These are phyloP conservation scores for Zeuzera pyrina DNA, from an alignment of 2,888 invertebrate genomes.

Conservation along the genomic window DNA sequence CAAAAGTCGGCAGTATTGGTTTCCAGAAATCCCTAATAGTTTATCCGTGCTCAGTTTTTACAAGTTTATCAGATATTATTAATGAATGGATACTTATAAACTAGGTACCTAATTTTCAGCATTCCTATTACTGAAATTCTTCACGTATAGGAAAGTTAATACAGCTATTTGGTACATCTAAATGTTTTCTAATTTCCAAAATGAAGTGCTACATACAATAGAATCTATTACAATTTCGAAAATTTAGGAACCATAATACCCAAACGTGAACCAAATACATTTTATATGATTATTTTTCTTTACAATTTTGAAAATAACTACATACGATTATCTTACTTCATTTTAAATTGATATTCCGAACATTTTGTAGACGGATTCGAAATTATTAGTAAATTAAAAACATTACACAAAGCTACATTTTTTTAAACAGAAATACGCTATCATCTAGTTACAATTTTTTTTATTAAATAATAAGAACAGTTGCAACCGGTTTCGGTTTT, in stretches of 20 bases:
- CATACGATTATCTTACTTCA: conserved; percentile 51
- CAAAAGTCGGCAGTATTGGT: conserved; percentile 64
- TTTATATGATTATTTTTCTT: conserved; percentile 46
- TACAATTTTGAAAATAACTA: conserved; percentile 69
- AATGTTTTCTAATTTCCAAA: conserved; percentile 64
- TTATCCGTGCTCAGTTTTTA: conserved; percentile 66
- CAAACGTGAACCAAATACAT: conserved; percentile 67
- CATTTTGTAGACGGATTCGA: conserved; percentile 68
- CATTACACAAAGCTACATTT: conserved; percentile 47
- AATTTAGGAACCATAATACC: conserved; percentile 74
- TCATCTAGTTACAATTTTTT: conserved; percentile 53
- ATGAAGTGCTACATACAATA: conserved; percentile 69
- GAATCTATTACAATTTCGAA: conserved; percentile 73
- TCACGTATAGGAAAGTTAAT: conserved; percentile 69
- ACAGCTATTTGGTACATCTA: conserved; percentile 71
- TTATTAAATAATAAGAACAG: conserved; percentile 52
- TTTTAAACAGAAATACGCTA: conserved; percentile 60
- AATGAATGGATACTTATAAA: conserved; percentile 60
- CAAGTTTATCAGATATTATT: conserved; percentile 46
- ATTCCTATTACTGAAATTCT: conserved; percentile 58
- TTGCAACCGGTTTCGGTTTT: no score
- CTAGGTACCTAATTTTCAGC: conserved; percentile 64
- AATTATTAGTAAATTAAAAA: conserved; percentile 57
- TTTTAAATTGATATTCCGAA: conserved; percentile 59
- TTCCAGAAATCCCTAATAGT: conserved; percentile 63